A percentile compares a stretch with the other conserved stretches of the same genome.
These are phyloP conservation scores for Oeneis ivallda DNA, from an alignment of 2,888 invertebrate genomes.

Conservation along the genomic window DNA sequence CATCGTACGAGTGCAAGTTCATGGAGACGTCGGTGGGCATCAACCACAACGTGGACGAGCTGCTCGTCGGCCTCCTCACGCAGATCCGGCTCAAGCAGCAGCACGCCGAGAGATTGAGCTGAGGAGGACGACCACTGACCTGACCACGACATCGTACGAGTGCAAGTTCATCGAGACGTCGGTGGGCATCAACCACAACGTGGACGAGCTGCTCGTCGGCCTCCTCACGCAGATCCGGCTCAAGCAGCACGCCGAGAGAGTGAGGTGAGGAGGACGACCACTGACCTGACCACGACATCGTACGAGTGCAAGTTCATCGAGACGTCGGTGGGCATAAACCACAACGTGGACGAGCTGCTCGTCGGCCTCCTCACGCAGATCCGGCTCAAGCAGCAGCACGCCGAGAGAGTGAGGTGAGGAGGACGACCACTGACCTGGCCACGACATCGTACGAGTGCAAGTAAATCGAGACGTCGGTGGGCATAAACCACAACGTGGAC, in stretches of 20 bases:
- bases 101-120: conserved; percentile 72
- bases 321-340: conserved; percentile 97
- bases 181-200: conserved; percentile 97
- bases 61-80: conserved; percentile 95
- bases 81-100: conserved; percentile 92
- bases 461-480: conserved; percentile 98
- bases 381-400: conserved; percentile 85
- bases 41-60: conserved; percentile 98
- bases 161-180: conserved; percentile 99
- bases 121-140: conserved; percentile 14
- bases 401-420: conserved; percentile 65
- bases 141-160: conserved; percentile 89
- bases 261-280: conserved; percentile 50
- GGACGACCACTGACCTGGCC: no score
- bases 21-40: conserved; percentile 98
- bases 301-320: conserved; percentile 98
- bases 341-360: conserved; percentile 97
- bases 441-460: conserved; percentile 96
- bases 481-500: conserved; percentile 98
- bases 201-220: conserved; percentile 97
- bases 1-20: conserved; percentile 96
- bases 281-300: conserved; percentile 81
- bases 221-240: conserved; percentile 95
- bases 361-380: conserved; percentile 97
- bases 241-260: conserved; percentile 80